Evolutionary conservation across 2,797 vertebrate genomes (phyloP).

Genomic region (Microctenopoma lineatum): DNA sequence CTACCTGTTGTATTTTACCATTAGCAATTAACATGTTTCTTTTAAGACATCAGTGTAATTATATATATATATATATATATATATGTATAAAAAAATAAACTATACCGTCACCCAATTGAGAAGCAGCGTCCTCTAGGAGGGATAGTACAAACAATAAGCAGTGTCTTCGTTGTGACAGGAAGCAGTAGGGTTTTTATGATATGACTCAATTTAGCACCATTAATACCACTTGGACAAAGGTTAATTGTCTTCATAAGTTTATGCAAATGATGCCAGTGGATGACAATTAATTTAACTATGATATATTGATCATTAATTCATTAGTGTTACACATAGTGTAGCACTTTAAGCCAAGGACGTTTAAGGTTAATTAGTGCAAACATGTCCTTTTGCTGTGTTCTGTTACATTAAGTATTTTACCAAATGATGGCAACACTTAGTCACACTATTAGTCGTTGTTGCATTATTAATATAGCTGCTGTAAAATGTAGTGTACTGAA

Average conservation of each 20-base stretch:
- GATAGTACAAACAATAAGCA: slow-evolving; percentile 29
- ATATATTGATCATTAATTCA: slow-evolving; percentile 41
- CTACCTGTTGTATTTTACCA: not conserved
- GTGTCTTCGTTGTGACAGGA: slow-evolving; percentile 30
- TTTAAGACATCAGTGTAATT: slow-evolving; percentile 21
- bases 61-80: not conserved
- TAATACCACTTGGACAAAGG: slow-evolving; percentile 23
- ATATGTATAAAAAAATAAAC: not conserved
- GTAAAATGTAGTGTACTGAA: not conserved
- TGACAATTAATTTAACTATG: slow-evolving; percentile 37
- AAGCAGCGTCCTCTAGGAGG: slow-evolving; percentile 5
- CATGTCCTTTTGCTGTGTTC: not conserved
- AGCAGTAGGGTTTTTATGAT: slow-evolving; percentile 22
- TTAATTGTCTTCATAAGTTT: slow-evolving; percentile 45
- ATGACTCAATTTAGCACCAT: slow-evolving; percentile 30
- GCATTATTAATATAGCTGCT: not conserved
- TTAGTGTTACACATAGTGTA: slow-evolving; percentile 5
- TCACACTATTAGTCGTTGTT: not conserved
- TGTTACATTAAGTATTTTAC: not conserved
- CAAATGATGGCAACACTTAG: not conserved
- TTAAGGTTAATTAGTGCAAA: slow-evolving; percentile 29
- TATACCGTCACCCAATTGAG: slow-evolving; percentile 9
- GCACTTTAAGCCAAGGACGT: slow-evolving; percentile 19
- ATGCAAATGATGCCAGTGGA: slow-evolving; percentile 37
- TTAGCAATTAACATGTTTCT: slow-evolving; percentile 9